Evolutionary conservation across 2,888 invertebrate species (phyloP).

Genomic region (Tolmerus cingulatus): DNA sequence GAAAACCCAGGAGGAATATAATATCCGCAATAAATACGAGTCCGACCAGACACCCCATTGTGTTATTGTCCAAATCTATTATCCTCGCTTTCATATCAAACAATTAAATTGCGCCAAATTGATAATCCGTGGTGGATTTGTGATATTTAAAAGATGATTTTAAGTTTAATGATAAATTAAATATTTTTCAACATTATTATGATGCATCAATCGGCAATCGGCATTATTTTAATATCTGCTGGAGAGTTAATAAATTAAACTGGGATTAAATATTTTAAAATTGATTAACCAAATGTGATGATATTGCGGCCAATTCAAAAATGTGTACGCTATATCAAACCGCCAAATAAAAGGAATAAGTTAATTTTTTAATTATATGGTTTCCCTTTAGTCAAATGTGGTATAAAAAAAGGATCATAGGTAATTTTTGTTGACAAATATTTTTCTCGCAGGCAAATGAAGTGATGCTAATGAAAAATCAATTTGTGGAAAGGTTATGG

Average conservation of each 20-base stretch:
- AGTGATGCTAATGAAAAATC: no score
- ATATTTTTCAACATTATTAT: neutral
- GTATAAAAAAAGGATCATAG: neutral
- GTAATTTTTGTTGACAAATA: neutral
- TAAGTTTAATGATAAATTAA: neutral
- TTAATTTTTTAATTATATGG: neutral
- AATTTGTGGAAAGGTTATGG: no score
- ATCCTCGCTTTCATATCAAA: neutral
- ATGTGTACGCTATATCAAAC: neutral
- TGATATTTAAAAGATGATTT: constrained; percentile 3
- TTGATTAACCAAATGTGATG: neutral
- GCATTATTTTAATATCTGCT: neutral
- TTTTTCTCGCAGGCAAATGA: no score
- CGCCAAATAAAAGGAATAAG: neutral
- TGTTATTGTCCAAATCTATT: neutral
- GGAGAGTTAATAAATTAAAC: neutral
- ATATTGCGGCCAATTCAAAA: neutral
- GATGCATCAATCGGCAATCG: neutral
- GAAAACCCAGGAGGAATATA: neutral
- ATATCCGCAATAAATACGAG: neutral
- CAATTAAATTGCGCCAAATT: constrained; percentile 1
- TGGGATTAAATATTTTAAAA: neutral
- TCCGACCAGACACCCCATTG: neutral
- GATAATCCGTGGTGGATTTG: neutral
- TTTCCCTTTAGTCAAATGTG: neutral